Base-by-base conservation (phyloP, 2,113 vertebrate species). In the Arothron firmamentum region DNA sequence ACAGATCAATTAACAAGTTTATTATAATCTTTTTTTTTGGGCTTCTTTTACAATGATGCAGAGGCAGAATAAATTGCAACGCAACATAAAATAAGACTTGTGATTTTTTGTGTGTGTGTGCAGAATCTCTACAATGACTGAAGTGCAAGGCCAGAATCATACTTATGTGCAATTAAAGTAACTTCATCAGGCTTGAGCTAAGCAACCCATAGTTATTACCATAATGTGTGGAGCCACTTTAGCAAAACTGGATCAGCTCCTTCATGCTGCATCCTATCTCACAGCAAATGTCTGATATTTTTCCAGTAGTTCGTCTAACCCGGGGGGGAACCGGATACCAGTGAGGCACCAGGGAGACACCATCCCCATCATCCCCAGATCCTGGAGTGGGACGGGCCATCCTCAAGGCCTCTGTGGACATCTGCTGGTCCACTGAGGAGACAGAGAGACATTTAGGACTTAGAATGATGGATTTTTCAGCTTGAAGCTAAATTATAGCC, bases 241-340 rank as follows among this genome's bases (percentile, higher is more conserved):
- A 91, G 63, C 90, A 92, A 56, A 90, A 90, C 70, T 90, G 88
- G 57, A 88, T 86, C 55, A 91, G 70, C 61, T 93, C 91, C 46
- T 71, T 88, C 68, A 86, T 77, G 66, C 88, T 92, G 74, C 92
- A 92, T 45, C 91, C 90, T 11, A 78, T 85, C 70, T 88, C 81
- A 34, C 91, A 93, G 78, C 92, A 93, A 59, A 89, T 72, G 2
- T 88, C 88, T 2, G 90, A 88, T 6, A 88, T 87, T 16, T 82
- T 86, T 34, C 25, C 81, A 69, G 20, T 78, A 53, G 41, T 53
- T 71, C 77, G 67, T 59, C 65, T 70, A 25, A 78, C 21, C 20
- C 90, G 79, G 11, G 70, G 52, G 16, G 84, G 74, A 52, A 59
- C 3, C 10, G 59, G 62, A 52, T 54, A 53, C 77, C 71, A 80